phyloP scores from a whole-genome alignment of 2,797 vertebrate genomes.

The Paedocypris micromegethes region DNA sequence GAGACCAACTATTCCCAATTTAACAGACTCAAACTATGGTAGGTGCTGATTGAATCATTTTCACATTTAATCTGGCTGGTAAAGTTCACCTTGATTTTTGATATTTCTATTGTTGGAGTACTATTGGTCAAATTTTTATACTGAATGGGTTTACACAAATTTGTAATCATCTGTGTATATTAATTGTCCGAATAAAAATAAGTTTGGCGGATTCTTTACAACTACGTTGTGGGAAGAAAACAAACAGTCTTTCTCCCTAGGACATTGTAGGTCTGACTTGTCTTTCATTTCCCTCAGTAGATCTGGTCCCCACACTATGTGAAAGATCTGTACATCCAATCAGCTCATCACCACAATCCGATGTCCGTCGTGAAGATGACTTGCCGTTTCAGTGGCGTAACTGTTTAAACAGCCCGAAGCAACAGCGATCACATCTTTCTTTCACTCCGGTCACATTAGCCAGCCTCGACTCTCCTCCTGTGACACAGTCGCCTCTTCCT shows the following conservation, averaged over 20 bases:
- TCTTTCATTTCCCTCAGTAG: conserved; percentile 21
- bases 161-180: no score
- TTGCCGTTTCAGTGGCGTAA: conserved; percentile 89
- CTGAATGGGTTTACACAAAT: no score
- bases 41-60: no score
- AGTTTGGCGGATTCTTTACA: no score
- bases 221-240: no score
- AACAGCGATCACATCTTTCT: conserved; percentile 36
- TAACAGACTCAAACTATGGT: conserved; percentile 52
- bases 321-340: conserved; percentile 1
- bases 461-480: conserved; percentile 28
- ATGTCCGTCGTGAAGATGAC: conserved; percentile 71
- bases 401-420: conserved; percentile 24
- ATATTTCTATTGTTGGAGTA: no score
- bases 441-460: conserved; percentile 24
- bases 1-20: conserved; percentile 50
- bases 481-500: conserved; percentile 18
- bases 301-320: conserved; percentile 3
- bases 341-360: conserved; percentile 17
- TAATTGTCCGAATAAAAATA: no score
- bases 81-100: no score
- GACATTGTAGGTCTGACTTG: no score
- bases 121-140: no score
- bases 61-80: no score
- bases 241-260: no score